Percentiles rank a stretch among this genome's conserved stretches.
These are phyloP conservation scores for Cryptus viduatorius DNA, from an alignment of 2,888 invertebrate species.

Conservation along the genomic window DNA sequence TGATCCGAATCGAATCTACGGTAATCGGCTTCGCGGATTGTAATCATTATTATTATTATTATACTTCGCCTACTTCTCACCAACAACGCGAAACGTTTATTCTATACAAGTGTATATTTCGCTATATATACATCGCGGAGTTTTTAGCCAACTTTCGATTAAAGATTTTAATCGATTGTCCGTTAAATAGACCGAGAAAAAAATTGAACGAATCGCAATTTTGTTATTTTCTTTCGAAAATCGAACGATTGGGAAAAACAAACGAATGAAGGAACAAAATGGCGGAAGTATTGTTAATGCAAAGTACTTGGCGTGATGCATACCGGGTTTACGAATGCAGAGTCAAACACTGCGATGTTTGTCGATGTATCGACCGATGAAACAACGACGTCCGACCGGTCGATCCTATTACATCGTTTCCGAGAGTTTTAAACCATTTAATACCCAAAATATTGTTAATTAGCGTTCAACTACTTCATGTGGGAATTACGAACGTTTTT, in stretches of 20 bases:
- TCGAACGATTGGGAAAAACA: no score
- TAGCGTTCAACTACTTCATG: not conserved
- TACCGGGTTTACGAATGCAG: not conserved
- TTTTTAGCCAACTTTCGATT: no score
- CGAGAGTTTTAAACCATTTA: no score
- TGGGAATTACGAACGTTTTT: not conserved
- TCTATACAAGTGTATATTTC: not conserved
- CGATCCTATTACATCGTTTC: not conserved
- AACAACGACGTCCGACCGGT: not conserved
- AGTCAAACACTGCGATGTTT: not conserved
- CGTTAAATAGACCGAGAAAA: no score
- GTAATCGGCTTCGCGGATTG: conserved; percentile 62
- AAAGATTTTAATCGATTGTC: no score
- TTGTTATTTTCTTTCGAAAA: no score
- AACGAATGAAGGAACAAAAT: not conserved
- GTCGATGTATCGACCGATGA: not conserved
- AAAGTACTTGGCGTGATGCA: not conserved
- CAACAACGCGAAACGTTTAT: conserved; percentile 21
- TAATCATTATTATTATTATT: conserved; percentile 42
- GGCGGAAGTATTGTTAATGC: not conserved
- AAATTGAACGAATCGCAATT: no score
- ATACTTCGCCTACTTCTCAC: conserved; percentile 72
- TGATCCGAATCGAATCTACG: conserved; percentile 74
- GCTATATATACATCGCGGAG: not conserved
- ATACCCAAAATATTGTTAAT: not conserved